These are phyloP conservation scores for Typhlomys cinereus DNA, from an alignment of 2,113 vertebrate species.

Conservation along the genomic window DNA sequence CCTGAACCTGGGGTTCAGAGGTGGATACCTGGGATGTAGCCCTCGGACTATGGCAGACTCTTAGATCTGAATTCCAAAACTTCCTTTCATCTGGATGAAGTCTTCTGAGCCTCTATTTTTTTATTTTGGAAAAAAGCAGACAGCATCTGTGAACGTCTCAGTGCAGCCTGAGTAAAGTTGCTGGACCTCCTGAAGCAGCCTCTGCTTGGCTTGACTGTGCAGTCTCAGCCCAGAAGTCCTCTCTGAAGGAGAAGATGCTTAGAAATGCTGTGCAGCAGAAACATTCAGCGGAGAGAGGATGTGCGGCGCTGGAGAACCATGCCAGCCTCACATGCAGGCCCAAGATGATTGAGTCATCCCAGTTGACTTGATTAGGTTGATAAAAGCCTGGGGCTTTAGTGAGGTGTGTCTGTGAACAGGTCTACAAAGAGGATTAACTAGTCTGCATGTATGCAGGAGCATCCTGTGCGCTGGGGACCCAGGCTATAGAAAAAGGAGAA, in stretches of 20 bases:
- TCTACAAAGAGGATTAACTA: not conserved
- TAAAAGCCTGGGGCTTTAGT: not conserved
- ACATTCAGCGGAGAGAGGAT: not conserved
- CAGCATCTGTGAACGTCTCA: not conserved
- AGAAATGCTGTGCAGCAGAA: not conserved
- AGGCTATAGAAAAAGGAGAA: not conserved
- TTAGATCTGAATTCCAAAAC: not conserved
- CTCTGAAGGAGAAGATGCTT: not conserved
- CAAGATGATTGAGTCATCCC: not conserved
- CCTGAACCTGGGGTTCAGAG: not conserved
- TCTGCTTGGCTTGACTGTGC: not conserved
- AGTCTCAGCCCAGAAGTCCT: not conserved
- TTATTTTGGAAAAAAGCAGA: not conserved
- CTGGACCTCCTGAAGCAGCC: not conserved
- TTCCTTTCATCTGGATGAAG: not conserved
- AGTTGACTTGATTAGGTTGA: not conserved
- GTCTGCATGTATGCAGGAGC: too few relatives aligned
- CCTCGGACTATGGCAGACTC: not conserved
- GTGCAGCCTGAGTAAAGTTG: not conserved
- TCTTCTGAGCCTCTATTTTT: not conserved
- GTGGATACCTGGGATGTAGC: not conserved
- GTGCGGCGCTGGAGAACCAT: not conserved
- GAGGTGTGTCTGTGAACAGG: not conserved
- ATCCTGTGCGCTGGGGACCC: too few relatives aligned
- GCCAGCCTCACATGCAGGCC: not conserved